Conservation (phyloP, 1,140 invertebrate genomes). For the Doryteuthis pealeii region DNA sequence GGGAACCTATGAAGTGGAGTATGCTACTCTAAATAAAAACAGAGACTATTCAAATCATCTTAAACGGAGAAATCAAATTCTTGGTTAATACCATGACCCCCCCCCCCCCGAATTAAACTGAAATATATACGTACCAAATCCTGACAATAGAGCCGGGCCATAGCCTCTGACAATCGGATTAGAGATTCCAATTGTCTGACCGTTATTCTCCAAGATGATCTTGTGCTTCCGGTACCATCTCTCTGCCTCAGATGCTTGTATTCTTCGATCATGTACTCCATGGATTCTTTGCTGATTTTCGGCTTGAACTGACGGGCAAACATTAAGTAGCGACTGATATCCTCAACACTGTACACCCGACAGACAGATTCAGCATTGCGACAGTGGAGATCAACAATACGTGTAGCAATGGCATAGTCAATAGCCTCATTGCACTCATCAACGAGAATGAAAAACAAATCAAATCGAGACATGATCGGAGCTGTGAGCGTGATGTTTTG, state of each 20-base stretch:
- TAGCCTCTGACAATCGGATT: constrained; percentile 92
- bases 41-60: too few species aligned
- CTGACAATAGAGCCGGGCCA: constrained; percentile 93
- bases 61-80: too few species aligned
- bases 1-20: too few species aligned
- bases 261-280: constrained; percentile 81
- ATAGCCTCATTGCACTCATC: constrained; percentile 91
- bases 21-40: too few species aligned
- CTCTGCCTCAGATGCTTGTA: constrained; percentile 85
- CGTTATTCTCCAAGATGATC: constrained; percentile 87
- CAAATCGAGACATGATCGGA: constrained; percentile 99
- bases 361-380: constrained; percentile 76
- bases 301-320: constrained; percentile 98
- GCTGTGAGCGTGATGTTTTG: constrained; percentile 93
- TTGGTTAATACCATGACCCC: too few species aligned
- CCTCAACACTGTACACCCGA: constrained; percentile 51
- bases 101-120: too few species aligned
- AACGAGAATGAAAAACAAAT: constrained; percentile 97
- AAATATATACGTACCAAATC: constrained; percentile 77
- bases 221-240: constrained; percentile 72
- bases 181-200: constrained; percentile 99
- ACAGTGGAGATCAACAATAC: constrained; percentile 93
- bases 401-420: constrained; percentile 93
- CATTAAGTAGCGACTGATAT: constrained; percentile 88
- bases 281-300: constrained; percentile 69